Conservation (phyloP, 2,797 vertebrate genomes). For the Podarcis siculus region DNA sequence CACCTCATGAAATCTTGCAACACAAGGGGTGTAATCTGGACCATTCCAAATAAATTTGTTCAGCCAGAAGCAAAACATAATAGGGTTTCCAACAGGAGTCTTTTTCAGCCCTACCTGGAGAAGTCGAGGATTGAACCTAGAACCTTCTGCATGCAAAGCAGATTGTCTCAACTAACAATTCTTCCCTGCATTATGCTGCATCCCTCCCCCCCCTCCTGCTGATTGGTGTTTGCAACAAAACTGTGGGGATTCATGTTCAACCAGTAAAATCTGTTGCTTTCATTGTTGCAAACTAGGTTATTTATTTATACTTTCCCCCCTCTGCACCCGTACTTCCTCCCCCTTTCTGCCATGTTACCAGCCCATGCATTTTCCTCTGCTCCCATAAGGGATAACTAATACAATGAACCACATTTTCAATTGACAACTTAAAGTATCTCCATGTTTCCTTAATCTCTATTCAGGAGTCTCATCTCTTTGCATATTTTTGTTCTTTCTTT, state of each 20-base stretch:
- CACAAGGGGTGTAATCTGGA: no score
- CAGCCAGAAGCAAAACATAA: no score
- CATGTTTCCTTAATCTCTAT: slow-evolving; percentile 62
- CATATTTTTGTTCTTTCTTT: slow-evolving; percentile 61
- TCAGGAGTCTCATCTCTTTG: slow-evolving; percentile 64
- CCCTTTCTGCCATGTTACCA: slow-evolving; percentile 27
- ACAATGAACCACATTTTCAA: slow-evolving; percentile 56
- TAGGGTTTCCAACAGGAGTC: neutral
- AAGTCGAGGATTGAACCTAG: neutral
- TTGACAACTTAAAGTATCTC: slow-evolving; percentile 70
- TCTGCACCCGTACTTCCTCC: neutral
- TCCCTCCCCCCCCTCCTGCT: no score
- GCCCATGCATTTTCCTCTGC: slow-evolving; percentile 33
- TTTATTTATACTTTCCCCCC: slow-evolving; percentile 47
- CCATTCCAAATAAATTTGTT: no score
- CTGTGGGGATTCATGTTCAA: neutral
- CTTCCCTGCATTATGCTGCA: neutral
- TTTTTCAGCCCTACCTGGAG: neutral
- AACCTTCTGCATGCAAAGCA: neutral
- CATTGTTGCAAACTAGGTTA: slow-evolving; percentile 38
- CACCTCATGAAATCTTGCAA: no score
- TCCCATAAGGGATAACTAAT: slow-evolving; percentile 43
- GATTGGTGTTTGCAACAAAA: neutral
- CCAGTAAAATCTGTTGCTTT: neutral
- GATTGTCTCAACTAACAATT: neutral